Base-by-base conservation (phyloP, 2,888 invertebrate species). In the Epinotia bilunana region DNA sequence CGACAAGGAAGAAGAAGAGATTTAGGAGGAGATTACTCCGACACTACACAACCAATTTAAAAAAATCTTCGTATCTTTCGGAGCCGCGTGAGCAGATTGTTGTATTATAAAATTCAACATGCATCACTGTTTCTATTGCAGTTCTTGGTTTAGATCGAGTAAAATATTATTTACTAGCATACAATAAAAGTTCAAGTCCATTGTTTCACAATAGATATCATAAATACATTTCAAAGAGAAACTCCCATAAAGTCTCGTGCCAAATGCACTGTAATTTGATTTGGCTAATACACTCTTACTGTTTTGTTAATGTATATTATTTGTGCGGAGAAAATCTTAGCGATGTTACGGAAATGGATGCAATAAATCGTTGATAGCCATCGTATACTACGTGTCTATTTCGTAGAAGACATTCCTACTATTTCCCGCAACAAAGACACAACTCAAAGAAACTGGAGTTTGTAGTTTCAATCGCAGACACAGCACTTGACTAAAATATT, bases 271-370 rank as follows among this genome's bases (percentile, higher is more conserved):
- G 57, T 62, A 43, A 62, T 73, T 72, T 20, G 61, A 61, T 67
- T 71, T 65, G 43, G 33, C 64, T 20, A 33, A 58, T 60, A 20
- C 53, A 65, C 74, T 65, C 64, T 72, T 33, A 20, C 65, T 71
- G 64, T 60, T 71, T 53, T 60, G 60, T 33, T 53, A 75, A 65
- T 64, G 58, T 18, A 18, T 61, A 49, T 39, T 16, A 60, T 71
- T 71, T 53, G 49, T 65, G 43, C 33, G 64, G 28, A 60, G 58
- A 53, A 70, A 74, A 64, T 65, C 11, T 13, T 46, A 16, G 20
- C 11, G 28, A 65, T 65, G 39, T 46, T 62, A 69, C 62, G 46
- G 74, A 73, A 18, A 13, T 61, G 61, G 28, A n/a, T 33, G 33
- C 69, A 63, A 55, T 62, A 55, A 63, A 74, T 74, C 57, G 33